phyloP scores from a whole-genome alignment of 2,113 vertebrate genomes.

The Lepus timidus region DNA sequence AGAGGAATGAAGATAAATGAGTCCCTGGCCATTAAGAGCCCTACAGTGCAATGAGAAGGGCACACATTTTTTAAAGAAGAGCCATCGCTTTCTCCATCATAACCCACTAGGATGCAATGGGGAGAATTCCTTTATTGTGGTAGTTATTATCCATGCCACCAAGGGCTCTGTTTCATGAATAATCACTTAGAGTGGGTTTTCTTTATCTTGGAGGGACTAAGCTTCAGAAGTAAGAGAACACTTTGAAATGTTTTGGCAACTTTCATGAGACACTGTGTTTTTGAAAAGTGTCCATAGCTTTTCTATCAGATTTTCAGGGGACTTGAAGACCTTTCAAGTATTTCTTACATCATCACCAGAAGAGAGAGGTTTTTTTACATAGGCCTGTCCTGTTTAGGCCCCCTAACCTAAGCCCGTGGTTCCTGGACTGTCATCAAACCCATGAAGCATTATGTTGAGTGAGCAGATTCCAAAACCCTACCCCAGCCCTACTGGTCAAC shows the following conservation, averaged over 20 bases:
- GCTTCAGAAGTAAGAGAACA: not conserved
- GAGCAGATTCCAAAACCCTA: not conserved
- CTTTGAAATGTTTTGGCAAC: not conserved
- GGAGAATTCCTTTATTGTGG: not conserved
- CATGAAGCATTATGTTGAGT: not conserved
- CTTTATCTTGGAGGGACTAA: not conserved
- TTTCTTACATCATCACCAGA: not conserved
- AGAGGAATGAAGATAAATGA: not conserved
- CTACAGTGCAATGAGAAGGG: not conserved
- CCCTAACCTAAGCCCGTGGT: not conserved
- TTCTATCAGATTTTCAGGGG: not conserved
- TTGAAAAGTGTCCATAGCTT: not conserved
- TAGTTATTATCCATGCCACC: slow-evolving; percentile 16
- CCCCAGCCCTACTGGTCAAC: not conserved
- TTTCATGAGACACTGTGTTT: not conserved
- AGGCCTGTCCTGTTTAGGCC: not conserved
- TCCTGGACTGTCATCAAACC: not conserved
- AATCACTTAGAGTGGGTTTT: not conserved
- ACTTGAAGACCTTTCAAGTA: not conserved
- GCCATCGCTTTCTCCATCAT: not conserved
- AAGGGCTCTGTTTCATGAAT: not conserved
- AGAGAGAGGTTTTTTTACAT: not conserved
- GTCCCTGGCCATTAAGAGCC: not conserved
- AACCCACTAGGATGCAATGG: not conserved
- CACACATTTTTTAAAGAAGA: not conserved